Base-by-base conservation (phyloP, 2,113 vertebrate species). In the Dicentrarchus labrax region DNA sequence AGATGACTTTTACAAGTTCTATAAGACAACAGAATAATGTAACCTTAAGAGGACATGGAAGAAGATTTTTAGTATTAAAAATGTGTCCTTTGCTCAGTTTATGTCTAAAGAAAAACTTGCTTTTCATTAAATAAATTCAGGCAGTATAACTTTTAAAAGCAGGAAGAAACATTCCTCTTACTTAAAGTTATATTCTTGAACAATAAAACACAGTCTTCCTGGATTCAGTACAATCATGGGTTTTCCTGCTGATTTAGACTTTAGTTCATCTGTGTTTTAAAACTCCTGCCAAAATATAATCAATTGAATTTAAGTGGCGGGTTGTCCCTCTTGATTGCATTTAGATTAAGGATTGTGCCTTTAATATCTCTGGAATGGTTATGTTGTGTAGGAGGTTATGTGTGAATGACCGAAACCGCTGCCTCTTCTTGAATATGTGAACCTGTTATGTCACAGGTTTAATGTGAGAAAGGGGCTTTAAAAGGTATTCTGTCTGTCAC, bases 381-480 rank as follows among this genome's bases (percentile, higher is more conserved):
- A 69, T 30, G 1, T 41, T 65, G 53, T 59, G 82, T 77, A 41
- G 88, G 85, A 89, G 79, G 76, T 51, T 73, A 56, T 11, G 78
- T 80, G 85, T 85, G 80, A 89, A 78, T 38, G 48, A 78, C n/a
- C 21, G 69, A 67, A 84, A 86, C 73, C 54, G 2, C 70, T 51
- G 73, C 69, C 59, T 70, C 50, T 15, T 11, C 30, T 10, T 47
- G 15, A 76, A 43, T 67, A 47, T 60, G n/a, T 66, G 22, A 83
- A 77, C 75, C 47, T 89, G 85, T 51, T 41, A 77, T 77, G 64
- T 87, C 74, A 15, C 85, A 73, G 71, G 54, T 84, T 86, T 72
- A 15, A 56, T 82, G 69, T 80, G 73, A 72, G 39, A 75, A 62
- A 60, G 21, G 62, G 36, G 47, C n/a, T 72, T 22, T 21, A 66